Evolutionary conservation across 1,140 invertebrate genomes (phyloP), one percentile per base, ranked within the genome.

Genomic region (Orchesella cincta): DNA sequence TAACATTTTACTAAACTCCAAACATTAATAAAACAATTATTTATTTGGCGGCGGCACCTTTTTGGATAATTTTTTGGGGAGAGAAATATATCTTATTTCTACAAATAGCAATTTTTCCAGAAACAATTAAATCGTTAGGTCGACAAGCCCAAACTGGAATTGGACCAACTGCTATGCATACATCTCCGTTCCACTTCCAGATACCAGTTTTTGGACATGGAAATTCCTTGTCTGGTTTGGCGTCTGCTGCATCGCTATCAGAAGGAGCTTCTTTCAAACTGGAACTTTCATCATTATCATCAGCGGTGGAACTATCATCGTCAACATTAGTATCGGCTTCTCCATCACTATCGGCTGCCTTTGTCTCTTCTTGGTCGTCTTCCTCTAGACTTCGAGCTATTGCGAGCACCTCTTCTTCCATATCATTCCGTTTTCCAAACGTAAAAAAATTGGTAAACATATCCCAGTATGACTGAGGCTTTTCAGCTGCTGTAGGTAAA

Each of bases 141-240:
- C 34, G 71, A 62, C 81, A 81, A 12, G 78, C 76, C 78, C 78
- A 81, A 16, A 73, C 73, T 23, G 81, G 81, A 34, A 62, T 12
- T 8, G 81, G 78, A 16, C 78, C 78, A n/a, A 74, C 51, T 20
- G 81, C 81, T 5, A 79, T 79, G 54, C 81, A 81, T 26, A 75
- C 57, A 28, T 78, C 72, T 1, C 79, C 79, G 31, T 81, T 54
- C 76, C 76, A 81, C 29, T 62, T 74, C 81, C 81, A 81, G 16
- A 75, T 51, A 20, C 79, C 79, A 26, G 74, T n/a, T 29, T 78
- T 76, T 26, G 81, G 79, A 46, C 78, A 81, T 1, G 74, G 77
- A 73, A 71, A 76, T 16, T 14, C 26, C 36, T 73, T 51, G n/a
- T 67, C 62, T 16, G 28, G 8, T 31, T 26, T 3, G 5, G 62